Conservation (phyloP, 2,888 invertebrate species). For the Drosophila nigricruria region DNA sequence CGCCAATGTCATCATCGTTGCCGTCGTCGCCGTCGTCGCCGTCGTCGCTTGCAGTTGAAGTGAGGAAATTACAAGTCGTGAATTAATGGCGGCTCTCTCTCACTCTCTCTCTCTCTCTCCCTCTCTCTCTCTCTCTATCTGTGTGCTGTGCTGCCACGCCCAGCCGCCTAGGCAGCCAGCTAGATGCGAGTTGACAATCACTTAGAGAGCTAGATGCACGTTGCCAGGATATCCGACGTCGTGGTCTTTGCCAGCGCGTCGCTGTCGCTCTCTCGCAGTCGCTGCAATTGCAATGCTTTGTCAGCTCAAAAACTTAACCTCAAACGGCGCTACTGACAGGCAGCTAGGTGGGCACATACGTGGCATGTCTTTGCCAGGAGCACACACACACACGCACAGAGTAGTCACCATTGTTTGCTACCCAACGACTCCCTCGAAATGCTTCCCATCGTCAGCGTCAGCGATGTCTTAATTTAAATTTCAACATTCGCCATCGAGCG, state of each 20-base stretch:
- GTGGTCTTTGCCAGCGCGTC: conserved; percentile 53
- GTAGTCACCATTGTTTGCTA: conserved; percentile 44
- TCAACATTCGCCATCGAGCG: conserved; percentile 41
- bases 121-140: conserved; percentile 12
- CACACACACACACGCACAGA: background rate
- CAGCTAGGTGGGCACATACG: conserved; percentile 47
- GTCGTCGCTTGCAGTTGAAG: conserved; percentile 72
- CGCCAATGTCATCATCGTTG: conserved; percentile 30
- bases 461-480: conserved; percentile 54
- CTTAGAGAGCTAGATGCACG: conserved; percentile 62
- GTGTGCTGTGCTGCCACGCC: background rate
- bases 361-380: conserved; percentile 48
- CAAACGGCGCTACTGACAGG: conserved; percentile 59
- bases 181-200: conserved; percentile 50
- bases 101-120: conserved; percentile 27
- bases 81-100: conserved; percentile 77
- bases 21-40: conserved; percentile 16
- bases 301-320: conserved; percentile 79
- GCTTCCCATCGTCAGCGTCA: background rate
- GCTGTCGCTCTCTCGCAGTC: conserved; percentile 43
- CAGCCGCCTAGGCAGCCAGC: conserved; percentile 9
- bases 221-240: conserved; percentile 78
- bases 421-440: background rate
- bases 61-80: conserved; percentile 84
- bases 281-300: conserved; percentile 76